Evolutionary conservation across 2,888 invertebrate species (phyloP), one percentile per base, ranked within the genome.

Genomic region (Spodoptera picta): DNA sequence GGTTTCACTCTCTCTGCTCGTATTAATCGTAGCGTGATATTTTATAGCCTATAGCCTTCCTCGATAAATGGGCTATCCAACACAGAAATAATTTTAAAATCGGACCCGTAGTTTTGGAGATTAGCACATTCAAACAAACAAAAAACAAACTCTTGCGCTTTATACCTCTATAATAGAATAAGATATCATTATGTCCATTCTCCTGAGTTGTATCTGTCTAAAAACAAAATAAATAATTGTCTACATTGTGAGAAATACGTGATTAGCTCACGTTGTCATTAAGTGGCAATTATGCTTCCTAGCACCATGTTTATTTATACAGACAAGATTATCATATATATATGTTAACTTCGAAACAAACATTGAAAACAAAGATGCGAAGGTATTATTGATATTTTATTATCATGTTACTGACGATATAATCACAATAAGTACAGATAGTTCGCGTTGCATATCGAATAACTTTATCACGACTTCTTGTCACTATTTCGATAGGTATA

Each of bases 321-420:
- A 11, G 36, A 24, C 55, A 48, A 45, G 36, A 19, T 36, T 51
- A 23, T 14, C 14, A 14, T 45, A 52, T 46, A 31, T 10, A 27
- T 14, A 46, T 5, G n/a, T 45, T 49, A 60, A 36, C 4, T 42
- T 46, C 23, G 44, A 24, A 11, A 56, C n/a, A 43, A 36, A 14
- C n/a, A 19, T 50, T 70, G 48, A 19, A 19, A 49, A 59, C 24
- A 72, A 54, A 69, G 48, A 56, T 43, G 48, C 23, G 61, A 51
- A 73, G 57, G 56, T 69, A 60, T 59, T 55, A 60, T 68, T 66
- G 57, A 60, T 71, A 66, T 71, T 36, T 66, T 63, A 77, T 76
- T 67, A 80, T 74, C 77, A 48, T 31, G 58, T 58, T 62, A 55
- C 54, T 47, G 65, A 43, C 66, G 65, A 58, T 62, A 62, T 66